Evolutionary conservation across 2,113 vertebrate genomes (phyloP), one percentile per base, ranked within the genome.

Genomic region (Bagarius yarrelli): DNA sequence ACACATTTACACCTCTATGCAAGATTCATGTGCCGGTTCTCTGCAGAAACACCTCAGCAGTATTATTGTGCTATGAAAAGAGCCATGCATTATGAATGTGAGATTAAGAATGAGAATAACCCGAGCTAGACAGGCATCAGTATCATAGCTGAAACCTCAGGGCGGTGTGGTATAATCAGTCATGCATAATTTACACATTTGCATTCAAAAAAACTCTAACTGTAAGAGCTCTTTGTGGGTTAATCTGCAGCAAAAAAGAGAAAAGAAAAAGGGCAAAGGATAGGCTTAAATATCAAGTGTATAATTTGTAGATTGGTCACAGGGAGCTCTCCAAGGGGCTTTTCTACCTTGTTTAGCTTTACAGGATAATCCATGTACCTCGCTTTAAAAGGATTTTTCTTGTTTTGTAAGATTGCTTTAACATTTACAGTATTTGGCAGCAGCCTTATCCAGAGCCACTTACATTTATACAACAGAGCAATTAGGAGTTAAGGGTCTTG

Each of bases 221-320:
- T 34, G 14, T 25, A 60, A 70, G 34, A 55, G 32, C 6, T n/a
- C 71, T 34, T 53, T 27, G 44, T 61, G 69, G n/a, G 18, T 2
- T 53, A 30, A 23, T 34, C 27, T 63, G 69, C 44, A 63, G 21
- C 3, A 3, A 57, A 23, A 75, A 55, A 55, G 47, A 27, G 71
- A 32, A 50, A 63, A 73, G 14, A 32, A 27, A 32, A 23, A 21
- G 56, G 27, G 27, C 14, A 36, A 79, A 79, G 36, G 15, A 71
- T 27, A 71, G 30, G 30, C 25, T 21, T 19, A 60, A 80, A 32
- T 70, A 40, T 57, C 79, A 36, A 63, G 67, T 11, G 3, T 52
- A 56, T 73, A 73, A 73, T 47, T 80, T n/a, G 40, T 15, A 52
- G 30, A 63, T 76, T 76, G 50, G 53, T 67, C 40, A 79, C 40